phyloP scores from a whole-genome alignment of 2,888 invertebrate species.

The Drosophila villosipedis region DNA sequence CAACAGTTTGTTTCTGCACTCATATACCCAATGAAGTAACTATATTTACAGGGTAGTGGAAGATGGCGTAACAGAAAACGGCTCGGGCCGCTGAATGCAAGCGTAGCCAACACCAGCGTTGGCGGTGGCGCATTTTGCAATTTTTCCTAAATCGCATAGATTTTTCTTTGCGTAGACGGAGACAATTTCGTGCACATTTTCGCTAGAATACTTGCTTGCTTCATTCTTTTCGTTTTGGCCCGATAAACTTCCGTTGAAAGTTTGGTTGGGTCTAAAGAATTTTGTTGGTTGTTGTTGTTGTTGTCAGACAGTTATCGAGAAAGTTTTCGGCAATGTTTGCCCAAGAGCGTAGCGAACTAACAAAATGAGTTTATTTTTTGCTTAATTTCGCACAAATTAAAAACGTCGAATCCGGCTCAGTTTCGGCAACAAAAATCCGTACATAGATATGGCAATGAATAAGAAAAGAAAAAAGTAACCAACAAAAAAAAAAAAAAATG shows the following conservation, averaged over 20 bases:
- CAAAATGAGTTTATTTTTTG: conserved; percentile 82
- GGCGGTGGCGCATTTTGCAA: conserved; percentile 65
- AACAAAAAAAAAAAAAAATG: not conserved
- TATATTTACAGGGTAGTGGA: conserved; percentile 21
- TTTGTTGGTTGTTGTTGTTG: conserved; percentile 46
- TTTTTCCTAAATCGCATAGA: conserved; percentile 72
- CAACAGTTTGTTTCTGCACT: not conserved
- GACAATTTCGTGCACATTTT: conserved; percentile 76
- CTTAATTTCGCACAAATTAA: conserved; percentile 82
- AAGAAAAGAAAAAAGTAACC: not conserved
- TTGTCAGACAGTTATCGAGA: conserved; percentile 79
- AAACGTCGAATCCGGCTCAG: conserved; percentile 70
- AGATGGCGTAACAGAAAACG: conserved; percentile 66
- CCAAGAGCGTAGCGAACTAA: conserved; percentile 67
- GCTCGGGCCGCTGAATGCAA: conserved; percentile 40
- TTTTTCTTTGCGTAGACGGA: conserved; percentile 62
- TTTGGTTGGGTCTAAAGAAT: conserved; percentile 34
- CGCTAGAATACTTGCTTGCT: conserved; percentile 33
- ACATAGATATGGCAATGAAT: conserved; percentile 9
- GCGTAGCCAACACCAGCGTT: conserved; percentile 41
- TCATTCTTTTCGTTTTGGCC: conserved; percentile 32
- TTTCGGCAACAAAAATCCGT: conserved; percentile 56
- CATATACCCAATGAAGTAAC: not conserved
- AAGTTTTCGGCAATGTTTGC: conserved; percentile 75
- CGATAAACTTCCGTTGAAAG: conserved; percentile 73